These are phyloP conservation scores for Heliconius eleuchia DNA, from an alignment of 1,140 invertebrate species.

Conservation along the genomic window DNA sequence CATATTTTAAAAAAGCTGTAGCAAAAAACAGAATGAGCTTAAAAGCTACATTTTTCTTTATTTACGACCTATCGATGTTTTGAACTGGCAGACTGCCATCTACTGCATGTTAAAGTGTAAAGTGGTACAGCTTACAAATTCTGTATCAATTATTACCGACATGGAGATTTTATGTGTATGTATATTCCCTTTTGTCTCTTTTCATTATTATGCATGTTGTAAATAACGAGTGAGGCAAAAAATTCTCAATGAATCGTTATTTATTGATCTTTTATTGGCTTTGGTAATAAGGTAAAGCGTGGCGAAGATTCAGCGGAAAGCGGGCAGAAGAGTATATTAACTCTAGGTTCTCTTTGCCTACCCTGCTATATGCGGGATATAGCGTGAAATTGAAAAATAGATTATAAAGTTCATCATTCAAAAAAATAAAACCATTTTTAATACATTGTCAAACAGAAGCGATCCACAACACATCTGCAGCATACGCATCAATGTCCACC, in stretches of 20 bases:
- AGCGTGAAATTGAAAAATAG: too few relatives aligned
- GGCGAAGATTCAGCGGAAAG: too few relatives aligned
- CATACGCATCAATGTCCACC: conserved; percentile 55
- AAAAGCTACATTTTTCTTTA: conserved; percentile 12
- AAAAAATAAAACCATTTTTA: too few relatives aligned
- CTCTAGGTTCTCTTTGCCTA: too few relatives aligned
- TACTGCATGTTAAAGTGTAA: conserved; percentile 7
- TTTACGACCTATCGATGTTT: conserved; percentile 5
- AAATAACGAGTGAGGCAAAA: too few relatives aligned
- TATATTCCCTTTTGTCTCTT: neutral
- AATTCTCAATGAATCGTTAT: too few relatives aligned
- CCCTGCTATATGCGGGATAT: too few relatives aligned
- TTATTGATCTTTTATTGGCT: too few relatives aligned
- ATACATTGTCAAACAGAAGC: conserved; percentile 49
- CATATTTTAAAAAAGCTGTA: neutral
- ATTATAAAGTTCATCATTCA: too few relatives aligned
- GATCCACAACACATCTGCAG: conserved; percentile 67
- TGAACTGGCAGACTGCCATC: neutral
- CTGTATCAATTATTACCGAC: neutral
- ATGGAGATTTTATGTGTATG: neutral
- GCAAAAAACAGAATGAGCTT: neutral
- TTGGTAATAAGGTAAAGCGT: too few relatives aligned
- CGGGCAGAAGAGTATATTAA: too few relatives aligned
- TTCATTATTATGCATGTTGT: too few relatives aligned
- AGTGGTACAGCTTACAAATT: neutral